Evolutionary conservation across 2,797 vertebrate species (phyloP), one percentile per base, ranked within the genome.

Genomic region (Prunella strophiata): DNA sequence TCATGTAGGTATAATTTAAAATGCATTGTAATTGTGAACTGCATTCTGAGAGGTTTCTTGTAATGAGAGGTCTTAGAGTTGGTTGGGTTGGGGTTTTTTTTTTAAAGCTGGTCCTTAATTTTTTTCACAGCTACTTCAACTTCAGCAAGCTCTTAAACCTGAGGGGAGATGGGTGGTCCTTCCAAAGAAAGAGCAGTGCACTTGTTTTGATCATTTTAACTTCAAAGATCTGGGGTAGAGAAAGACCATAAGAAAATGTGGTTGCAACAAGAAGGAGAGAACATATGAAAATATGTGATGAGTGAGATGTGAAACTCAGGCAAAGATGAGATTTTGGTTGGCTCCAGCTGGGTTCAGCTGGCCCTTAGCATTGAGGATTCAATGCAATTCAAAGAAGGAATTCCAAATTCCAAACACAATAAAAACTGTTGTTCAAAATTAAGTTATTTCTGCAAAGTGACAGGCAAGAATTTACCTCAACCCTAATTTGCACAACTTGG

Each of bases 361-460:
- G 30, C 67, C 74, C 16, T 79, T 62, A 58, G 43, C 27, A 76
- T 43, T 63, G 63, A 92, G 72, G 36, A 54, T 59, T 92, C 40
- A 58, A 55, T 48, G n/a, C 63, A 45, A 36, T 40, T 91, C 55
- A 79, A 89, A 91, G 71, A 43, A 87, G 71, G 91, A 94, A 63
- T 79, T 75, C n/a, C 43, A 36, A 51, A 63, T 85, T 91, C n/a
- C 63, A 88, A 89, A 70, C 18, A 26, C 51, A 85, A 11, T 50
- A 89, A 70, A 82, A 70, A 25, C 11, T 50, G 13, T 16, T 36
- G 36, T 38, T 87, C 42, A 59, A 94, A 92, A 91, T 43, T 2
- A 18, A 62, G 36, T 34, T 73, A 70, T 79, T 76, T 95, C 75
- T 89, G 52, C 45, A 48, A 85, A 87, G 47, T 57, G 67, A 57